A percentile compares a stretch with the other conserved stretches of the same genome.
Evolutionary conservation across 1,140 invertebrate species (phyloP).

Genomic region (Drosophila seguyi): DNA sequence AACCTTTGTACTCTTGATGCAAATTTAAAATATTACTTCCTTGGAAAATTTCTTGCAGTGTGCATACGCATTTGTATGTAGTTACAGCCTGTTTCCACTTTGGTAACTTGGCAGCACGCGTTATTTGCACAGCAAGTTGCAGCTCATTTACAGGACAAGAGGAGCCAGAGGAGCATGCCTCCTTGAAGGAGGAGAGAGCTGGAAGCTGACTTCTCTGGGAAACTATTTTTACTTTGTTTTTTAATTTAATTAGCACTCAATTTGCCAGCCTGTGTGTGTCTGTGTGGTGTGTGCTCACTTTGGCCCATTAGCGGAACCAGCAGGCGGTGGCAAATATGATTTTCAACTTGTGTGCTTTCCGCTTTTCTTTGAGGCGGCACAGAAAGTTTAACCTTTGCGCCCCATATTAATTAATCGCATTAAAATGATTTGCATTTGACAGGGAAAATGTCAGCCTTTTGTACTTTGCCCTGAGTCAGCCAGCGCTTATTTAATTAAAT

Average conservation of each 20-base stretch:
- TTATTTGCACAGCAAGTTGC: conserved; percentile 76
- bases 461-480: conserved; percentile 6
- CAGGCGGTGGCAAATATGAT: conserved; percentile 51
- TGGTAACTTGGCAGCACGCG: conserved; percentile 30
- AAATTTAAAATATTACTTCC: background rate
- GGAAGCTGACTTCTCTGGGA: conserved; percentile 58
- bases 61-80: conserved; percentile 1
- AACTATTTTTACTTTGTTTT: conserved; percentile 70
- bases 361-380: conserved; percentile 46
- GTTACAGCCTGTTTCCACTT: conserved; percentile 11
- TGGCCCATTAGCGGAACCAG: conserved; percentile 35
- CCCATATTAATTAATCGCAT: conserved; percentile 72
- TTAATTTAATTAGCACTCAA: conserved; percentile 78
- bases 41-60: conserved; percentile 16
- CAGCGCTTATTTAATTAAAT: conserved; percentile 52
- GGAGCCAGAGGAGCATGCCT: background rate
- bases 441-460: conserved; percentile 22
- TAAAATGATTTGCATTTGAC: conserved; percentile 65
- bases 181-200: conserved; percentile 7
- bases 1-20: background rate
- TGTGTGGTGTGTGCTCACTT: conserved; percentile 32
- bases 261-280: conserved; percentile 30
- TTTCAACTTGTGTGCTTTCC: conserved; percentile 48
- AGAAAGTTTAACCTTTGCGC: conserved; percentile 36
- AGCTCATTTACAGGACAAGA: conserved; percentile 76